Evolutionary conservation across 2,888 invertebrate genomes (phyloP), one percentile per base, ranked within the genome.

Genomic region (Latheticus oryzae): DNA sequence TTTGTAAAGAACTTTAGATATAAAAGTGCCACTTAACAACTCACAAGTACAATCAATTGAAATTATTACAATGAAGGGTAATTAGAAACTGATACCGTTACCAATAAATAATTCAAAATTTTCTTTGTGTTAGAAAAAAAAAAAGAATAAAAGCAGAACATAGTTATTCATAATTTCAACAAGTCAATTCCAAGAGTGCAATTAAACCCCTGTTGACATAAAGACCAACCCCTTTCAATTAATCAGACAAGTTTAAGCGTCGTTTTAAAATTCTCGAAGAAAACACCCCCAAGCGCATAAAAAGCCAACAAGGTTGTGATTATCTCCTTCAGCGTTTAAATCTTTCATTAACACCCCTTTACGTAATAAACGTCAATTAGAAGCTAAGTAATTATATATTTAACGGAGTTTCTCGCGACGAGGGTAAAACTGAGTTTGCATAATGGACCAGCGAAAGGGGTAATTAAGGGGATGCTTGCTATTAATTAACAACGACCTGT

Each of bases 381-480:
- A 73, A 71, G 70, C 65, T 71, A 72, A 73, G 76, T 77, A 77
- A 77, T 77, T 77, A 77, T 76, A 75, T 75, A 76, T 76, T 77
- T 76, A 76, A 70, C 68, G 65, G 68, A 63, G 65, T 58, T 43
- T 47, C 58, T 61, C 64, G 63, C 61, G n/a, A n/a, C n/a, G 66
- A 63, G 62, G 65, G 64, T 61, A 58, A 61, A 61, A 57, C 62
- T 62, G 63, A 68, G 72, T 78, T 77, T 78, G 76, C 78, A 78
- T 78, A 78, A 78, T 78, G 78, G 77, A 77, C 77, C 78, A 75
- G 63, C 71, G 70, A 78, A 78, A 77, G 77, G 77, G 78, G 76
- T 77, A 78, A 77, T 78, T 77, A 78, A 77, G 76, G 76, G 77
- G 77, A 76, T 76, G 76, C 69, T 75, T 68, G 74, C 76, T 76